Evolutionary conservation across 2,888 invertebrate genomes (phyloP), one percentile per base, ranked within the genome.

Genomic region (Ichneumon xanthorius): DNA sequence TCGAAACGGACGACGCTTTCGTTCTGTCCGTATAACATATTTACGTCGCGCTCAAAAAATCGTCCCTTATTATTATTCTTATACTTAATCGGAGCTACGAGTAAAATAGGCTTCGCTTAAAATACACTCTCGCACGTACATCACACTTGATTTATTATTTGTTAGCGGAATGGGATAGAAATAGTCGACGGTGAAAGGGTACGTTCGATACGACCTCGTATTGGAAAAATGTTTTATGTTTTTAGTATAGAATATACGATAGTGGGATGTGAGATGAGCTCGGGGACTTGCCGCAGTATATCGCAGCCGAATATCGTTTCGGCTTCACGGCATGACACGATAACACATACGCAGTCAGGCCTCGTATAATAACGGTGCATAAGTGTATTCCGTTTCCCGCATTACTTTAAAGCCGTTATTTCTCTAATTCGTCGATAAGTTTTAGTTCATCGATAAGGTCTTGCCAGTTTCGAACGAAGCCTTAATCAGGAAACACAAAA

Each of bases 301-400:
- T 58, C 48, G 67, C 75, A 55, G 33, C 55, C 67, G 65, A 73
- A 61, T 68, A 55, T 14, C 26, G 19, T 63, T 78, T 45, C 73
- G 61, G 40, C 45, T 65, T 84, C 16, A 22, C 67, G n/a, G 22
- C 70, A 72, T 72, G 67, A 53, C 30, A 37, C 55, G 45, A 75
- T 71, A 40, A 75, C 30, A 48, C 22, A 16, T 61, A 73, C 55
- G 68, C 33, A 70, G 37, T 50, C 80, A 72, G 80, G 65, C 75
- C 55, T 80, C 37, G 77, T 72, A 55, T 22, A 50, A 63, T 26
- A 81, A 75, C 55, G 72, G 37, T 85, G 79, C 70, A 83, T 85
- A 86, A 86, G 85, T 85, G 85, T 88, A 87, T 84, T 87, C 70
- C 65, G 82, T 88, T 88, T 87, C 82, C 85, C 87, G 75, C 80